Percentiles rank a stretch among this genome's conserved stretches.
Conservation (phyloP, 2,113 vertebrate genomes). For the Phylloscopus whistleri region DNA sequence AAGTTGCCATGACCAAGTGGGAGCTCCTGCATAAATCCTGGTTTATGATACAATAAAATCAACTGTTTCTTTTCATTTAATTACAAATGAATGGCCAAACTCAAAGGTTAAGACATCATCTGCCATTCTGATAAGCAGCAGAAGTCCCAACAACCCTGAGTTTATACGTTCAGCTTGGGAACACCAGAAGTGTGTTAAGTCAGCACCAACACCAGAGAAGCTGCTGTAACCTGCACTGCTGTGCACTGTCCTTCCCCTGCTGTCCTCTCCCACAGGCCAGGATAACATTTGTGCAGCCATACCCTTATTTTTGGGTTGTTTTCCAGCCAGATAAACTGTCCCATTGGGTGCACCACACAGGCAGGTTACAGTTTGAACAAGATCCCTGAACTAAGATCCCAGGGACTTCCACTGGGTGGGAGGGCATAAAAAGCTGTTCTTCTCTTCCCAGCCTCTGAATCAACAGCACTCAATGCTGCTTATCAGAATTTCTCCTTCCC, state of each 20-base stretch:
- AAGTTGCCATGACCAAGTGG: background rate
- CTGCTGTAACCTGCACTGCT: background rate
- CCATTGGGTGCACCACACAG: background rate
- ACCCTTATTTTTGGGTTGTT: background rate
- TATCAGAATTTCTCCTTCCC: background rate
- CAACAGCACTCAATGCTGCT: background rate
- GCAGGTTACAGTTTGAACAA: background rate
- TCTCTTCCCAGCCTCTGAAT: background rate
- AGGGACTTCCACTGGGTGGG: background rate
- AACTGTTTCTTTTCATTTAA: background rate
- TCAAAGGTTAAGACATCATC: background rate
- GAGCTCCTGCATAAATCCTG: background rate
- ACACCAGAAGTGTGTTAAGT: background rate
- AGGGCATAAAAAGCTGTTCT: background rate
- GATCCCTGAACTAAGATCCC: background rate
- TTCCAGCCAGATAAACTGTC: background rate
- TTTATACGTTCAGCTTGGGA: background rate
- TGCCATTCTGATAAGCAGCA: background rate
- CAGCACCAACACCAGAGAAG: background rate
- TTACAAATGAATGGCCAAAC: background rate
- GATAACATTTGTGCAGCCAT: background rate
- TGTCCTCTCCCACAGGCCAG: background rate
- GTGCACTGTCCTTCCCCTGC: background rate
- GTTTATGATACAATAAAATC: background rate
- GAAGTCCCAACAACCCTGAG: background rate